phyloP scores from a whole-genome alignment of 2,888 invertebrate species.

The Onthophagus sagittarius region DNA sequence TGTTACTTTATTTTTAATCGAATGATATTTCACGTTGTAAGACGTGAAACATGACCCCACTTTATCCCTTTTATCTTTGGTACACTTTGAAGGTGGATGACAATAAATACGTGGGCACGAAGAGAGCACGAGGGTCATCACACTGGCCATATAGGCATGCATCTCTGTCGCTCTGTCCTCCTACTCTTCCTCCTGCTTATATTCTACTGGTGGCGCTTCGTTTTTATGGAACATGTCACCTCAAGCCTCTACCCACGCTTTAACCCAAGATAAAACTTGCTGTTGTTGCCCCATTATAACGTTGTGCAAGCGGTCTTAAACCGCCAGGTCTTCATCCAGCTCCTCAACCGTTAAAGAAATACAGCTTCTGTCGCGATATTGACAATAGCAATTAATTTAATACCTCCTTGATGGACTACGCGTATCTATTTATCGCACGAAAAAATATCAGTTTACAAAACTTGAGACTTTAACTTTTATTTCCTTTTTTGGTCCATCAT shows the following conservation, averaged over 20 bases:
- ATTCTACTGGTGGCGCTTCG: background rate
- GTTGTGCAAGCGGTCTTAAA: background rate
- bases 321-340: background rate
- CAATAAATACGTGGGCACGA: conserved; percentile 23
- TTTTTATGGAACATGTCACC: background rate
- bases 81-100: conserved; percentile 17
- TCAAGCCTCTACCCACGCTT: background rate
- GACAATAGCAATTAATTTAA: background rate
- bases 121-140: background rate
- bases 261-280: background rate
- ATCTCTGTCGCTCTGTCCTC: background rate
- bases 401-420: background rate
- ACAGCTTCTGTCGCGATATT: background rate
- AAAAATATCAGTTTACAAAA: background rate
- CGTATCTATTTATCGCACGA: too few relatives aligned
- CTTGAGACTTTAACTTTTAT: background rate
- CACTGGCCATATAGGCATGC: background rate
- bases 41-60: background rate
- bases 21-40: background rate
- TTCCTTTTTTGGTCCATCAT: background rate
- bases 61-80: background rate
- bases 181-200: background rate
- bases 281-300: background rate
- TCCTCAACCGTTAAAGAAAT: background rate
- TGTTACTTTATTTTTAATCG: background rate